phyloP scores from a whole-genome alignment of 1,140 invertebrate species.

The Trypoxylus dichotomus region DNA sequence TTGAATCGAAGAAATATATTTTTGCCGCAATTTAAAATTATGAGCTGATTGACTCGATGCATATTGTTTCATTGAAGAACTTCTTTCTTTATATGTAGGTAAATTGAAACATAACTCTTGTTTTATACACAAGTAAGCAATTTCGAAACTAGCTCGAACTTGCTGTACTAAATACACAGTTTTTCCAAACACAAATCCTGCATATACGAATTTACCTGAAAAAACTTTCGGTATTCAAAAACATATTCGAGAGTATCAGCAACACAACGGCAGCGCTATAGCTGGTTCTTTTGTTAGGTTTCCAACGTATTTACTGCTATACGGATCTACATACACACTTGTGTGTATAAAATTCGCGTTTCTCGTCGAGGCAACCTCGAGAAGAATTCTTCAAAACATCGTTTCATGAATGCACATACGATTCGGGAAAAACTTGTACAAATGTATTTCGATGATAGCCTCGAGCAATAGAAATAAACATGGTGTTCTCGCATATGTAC shows the following conservation, averaged over 20 bases:
- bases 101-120: too few species aligned
- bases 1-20: too few species aligned
- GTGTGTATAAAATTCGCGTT: neutral
- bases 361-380: neutral
- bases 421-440: neutral
- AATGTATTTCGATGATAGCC: neutral
- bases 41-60: too few species aligned
- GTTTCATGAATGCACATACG: neutral
- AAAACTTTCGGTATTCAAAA: neutral
- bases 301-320: neutral
- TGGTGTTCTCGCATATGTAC: neutral
- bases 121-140: neutral
- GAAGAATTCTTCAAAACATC: neutral
- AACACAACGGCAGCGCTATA: neutral
- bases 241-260: neutral
- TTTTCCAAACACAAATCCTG: neutral
- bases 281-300: neutral
- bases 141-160: neutral
- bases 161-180: neutral
- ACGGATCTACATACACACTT: neutral
- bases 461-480: neutral
- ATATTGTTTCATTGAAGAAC: too few species aligned
- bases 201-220: neutral
- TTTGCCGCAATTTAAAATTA: too few species aligned
- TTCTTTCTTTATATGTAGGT: too few species aligned